Evolutionary conservation across 1,140 invertebrate genomes (phyloP).

Genomic region (Leptopilina boulardi): DNA sequence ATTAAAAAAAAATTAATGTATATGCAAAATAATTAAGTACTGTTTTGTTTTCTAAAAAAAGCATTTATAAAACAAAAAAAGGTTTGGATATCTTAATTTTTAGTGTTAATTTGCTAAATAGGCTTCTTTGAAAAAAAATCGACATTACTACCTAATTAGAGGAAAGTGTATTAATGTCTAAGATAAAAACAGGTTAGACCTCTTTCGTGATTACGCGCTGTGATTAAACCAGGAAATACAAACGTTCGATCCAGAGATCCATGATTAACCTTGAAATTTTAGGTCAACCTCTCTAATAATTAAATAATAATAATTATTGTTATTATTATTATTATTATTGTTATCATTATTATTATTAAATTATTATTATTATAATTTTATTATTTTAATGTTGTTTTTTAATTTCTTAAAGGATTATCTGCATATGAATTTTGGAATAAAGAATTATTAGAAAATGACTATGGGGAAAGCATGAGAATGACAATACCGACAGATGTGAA

Average conservation of each 20-base stretch:
- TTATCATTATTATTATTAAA: no score
- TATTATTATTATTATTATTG: no score
- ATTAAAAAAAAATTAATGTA: no score
- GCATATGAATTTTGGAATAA: neutral
- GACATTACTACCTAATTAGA: constrained; percentile 48
- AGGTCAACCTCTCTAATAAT: neutral
- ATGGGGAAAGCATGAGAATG: constrained; percentile 46
- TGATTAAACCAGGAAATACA: constrained; percentile 36
- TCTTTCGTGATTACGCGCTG: constrained; percentile 54
- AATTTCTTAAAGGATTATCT: constrained; percentile 1
- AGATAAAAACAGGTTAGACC: constrained; percentile 56
- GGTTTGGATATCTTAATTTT: no score
- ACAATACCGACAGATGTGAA: constrained; percentile 62
- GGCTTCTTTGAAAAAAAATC: neutral
- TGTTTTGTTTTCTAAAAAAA: no score
- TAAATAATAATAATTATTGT: neutral
- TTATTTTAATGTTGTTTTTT: neutral
- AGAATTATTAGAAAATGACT: constrained; percentile 39
- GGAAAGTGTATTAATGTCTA: neutral
- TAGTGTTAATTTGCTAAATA: neutral
- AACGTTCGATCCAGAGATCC: neutral
- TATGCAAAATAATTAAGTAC: no score
- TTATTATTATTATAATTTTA: no score
- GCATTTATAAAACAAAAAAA: no score
- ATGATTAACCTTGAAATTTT: neutral